A percentile compares a stretch with the other conserved stretches of the same genome.
Conservation (phyloP, 2,888 invertebrate species). For the Bedellia somnulentella region DNA sequence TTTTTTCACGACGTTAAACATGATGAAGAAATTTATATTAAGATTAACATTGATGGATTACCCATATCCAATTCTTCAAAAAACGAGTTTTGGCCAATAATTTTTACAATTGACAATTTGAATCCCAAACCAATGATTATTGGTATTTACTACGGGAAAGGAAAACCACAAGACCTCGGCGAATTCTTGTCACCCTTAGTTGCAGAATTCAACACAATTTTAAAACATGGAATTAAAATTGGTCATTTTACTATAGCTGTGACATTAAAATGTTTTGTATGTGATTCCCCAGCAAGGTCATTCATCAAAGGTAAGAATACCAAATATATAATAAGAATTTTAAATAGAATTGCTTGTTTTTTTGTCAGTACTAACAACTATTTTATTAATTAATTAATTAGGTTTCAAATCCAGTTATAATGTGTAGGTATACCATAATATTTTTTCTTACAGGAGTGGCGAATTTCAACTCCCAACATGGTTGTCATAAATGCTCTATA, state of each 20-base stretch:
- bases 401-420: too few relatives aligned
- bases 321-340: background rate
- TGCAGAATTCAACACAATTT: background rate
- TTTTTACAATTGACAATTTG: background rate
- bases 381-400: background rate
- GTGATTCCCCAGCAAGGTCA: conserved; percentile 7
- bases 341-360: too few relatives aligned
- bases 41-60: background rate
- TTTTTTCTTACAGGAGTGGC: conserved; percentile 7
- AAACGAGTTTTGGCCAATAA: conserved; percentile 1
- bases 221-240: conserved; percentile 1
- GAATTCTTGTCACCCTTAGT: background rate
- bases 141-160: background rate
- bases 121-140: background rate
- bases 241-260: conserved; percentile 1
- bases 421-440: too few relatives aligned
- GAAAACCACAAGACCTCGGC: background rate
- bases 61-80: background rate
- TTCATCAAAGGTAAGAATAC: conserved; percentile 5
- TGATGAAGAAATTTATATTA: background rate
- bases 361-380: too few relatives aligned
- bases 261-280: conserved; percentile 5
- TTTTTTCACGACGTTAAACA: background rate
- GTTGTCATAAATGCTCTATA: conserved; percentile 11
- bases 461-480: conserved; percentile 10